These are phyloP conservation scores for Dasyurus viverrinus DNA, from an alignment of 2,113 vertebrate genomes.

Conservation along the genomic window DNA sequence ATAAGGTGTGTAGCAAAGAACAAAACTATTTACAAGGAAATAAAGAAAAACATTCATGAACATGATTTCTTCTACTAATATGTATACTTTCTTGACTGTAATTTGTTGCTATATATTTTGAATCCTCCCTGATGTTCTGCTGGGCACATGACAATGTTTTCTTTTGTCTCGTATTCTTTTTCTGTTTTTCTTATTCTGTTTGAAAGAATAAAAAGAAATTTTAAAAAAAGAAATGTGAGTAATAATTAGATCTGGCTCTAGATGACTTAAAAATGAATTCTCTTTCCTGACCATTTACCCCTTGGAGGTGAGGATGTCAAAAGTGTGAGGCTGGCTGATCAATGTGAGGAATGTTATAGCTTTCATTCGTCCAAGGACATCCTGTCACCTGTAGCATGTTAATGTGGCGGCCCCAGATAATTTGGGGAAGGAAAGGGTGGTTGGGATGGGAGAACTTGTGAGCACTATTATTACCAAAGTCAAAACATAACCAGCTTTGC, in stretches of 20 bases:
- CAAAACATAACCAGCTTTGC: neutral
- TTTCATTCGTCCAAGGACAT: neutral
- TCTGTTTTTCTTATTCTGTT: too few species aligned
- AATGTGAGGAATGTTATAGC: neutral
- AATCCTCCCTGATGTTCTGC: too few species aligned
- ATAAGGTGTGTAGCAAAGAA: too few species aligned
- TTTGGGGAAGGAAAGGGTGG: neutral
- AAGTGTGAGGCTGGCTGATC: neutral
- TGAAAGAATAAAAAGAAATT: too few species aligned
- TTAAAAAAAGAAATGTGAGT: too few species aligned
- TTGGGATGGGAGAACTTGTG: neutral
- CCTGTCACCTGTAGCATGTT: neutral
- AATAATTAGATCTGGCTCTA: neutral
- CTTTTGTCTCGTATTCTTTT: too few species aligned
- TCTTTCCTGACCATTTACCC: neutral
- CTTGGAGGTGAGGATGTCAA: neutral
- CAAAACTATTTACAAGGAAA: too few species aligned
- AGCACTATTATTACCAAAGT: neutral
- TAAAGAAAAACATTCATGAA: too few species aligned
- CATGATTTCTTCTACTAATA: too few species aligned
- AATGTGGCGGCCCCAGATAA: neutral
- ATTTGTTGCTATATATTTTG: too few species aligned
- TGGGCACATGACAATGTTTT: too few species aligned
- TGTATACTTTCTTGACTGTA: too few species aligned
- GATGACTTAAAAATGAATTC: neutral